Conservation (phyloP, 1,140 invertebrate genomes). For the Trachymyrmex septentrionalis region DNA sequence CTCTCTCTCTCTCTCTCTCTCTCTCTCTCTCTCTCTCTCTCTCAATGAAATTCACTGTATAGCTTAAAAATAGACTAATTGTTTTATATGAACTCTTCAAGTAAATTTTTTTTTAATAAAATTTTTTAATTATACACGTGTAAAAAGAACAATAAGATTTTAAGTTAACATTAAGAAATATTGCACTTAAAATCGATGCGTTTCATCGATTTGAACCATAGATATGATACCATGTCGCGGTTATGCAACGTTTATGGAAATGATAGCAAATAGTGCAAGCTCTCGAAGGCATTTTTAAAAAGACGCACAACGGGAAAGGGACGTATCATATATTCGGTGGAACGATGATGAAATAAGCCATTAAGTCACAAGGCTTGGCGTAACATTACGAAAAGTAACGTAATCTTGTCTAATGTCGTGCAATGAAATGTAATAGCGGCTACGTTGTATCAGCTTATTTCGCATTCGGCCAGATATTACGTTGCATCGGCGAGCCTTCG, state of each 20-base stretch:
- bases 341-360: conserved; percentile 73
- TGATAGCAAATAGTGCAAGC: conserved; percentile 23
- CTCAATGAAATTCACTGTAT: neutral
- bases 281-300: conserved; percentile 3
- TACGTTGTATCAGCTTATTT: conserved; percentile 68
- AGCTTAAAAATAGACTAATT: neutral
- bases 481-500: neutral
- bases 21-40: too few relatives aligned
- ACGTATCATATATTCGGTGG: conserved; percentile 51
- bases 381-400: conserved; percentile 69
- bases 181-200: neutral
- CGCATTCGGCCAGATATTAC: conserved; percentile 40
- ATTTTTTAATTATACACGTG: neutral
- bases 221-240: neutral
- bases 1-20: too few relatives aligned
- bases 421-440: conserved; percentile 74
- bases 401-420: conserved; percentile 75
- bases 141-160: neutral
- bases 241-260: conserved; percentile 57
- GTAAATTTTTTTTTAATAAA: neutral
- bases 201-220: neutral
- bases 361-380: conserved; percentile 61
- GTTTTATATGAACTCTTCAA: neutral
- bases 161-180: neutral
- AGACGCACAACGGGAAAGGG: neutral